phyloP scores from a whole-genome alignment of 2,113 vertebrate species.

The Archilochus colubris region DNA sequence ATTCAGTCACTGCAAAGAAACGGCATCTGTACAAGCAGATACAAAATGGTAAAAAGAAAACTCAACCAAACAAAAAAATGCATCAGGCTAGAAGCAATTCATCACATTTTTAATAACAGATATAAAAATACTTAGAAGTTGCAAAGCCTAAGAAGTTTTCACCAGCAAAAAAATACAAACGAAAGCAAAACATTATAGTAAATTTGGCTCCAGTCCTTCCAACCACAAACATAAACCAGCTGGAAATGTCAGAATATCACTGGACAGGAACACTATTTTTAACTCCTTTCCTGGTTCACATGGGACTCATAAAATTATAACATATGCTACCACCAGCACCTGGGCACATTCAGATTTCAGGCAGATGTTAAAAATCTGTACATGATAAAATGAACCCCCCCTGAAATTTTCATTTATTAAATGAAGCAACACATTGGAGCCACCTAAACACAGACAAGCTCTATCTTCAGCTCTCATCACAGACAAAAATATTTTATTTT shows the following conservation, averaged over 20 bases:
- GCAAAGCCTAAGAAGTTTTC: neutral
- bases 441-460: neutral
- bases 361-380: neutral
- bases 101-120: neutral
- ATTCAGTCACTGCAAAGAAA: neutral
- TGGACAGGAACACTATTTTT: neutral
- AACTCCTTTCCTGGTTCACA: neutral
- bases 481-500: neutral
- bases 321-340: neutral
- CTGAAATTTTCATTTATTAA: neutral
- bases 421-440: neutral
- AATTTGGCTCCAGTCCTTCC: neutral
- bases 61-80: no score
- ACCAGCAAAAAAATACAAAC: neutral
- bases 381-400: neutral
- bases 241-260: neutral
- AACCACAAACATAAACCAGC: neutral
- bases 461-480: neutral
- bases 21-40: neutral
- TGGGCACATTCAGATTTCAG: neutral
- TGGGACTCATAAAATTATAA: neutral
- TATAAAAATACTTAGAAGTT: neutral
- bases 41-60: neutral
- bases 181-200: neutral
- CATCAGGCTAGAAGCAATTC: neutral